Base-by-base conservation (phyloP, 2,113 vertebrate genomes). In the Mormyrus lacerda region DNA sequence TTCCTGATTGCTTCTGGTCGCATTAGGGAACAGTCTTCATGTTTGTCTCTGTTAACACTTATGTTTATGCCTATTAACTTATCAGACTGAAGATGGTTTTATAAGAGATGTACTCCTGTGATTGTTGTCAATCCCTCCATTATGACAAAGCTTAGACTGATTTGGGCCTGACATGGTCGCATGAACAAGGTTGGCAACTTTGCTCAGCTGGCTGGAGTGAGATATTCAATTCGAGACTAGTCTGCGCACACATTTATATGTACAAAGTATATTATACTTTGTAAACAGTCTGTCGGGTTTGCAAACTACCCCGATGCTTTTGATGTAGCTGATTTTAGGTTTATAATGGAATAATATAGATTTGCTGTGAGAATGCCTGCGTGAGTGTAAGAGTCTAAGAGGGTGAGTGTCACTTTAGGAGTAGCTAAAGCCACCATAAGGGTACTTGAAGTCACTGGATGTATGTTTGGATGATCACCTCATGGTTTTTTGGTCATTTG, bases 1-100 rank as follows among this genome's bases (percentile, higher is more conserved):
- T 90, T 31, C 35, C 39, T 83, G 58, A 53, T 55, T 90, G 48
- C 10, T 73, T 3, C n/a, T 44, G 65, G 89, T 90, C 61, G 4
- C 87, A 58, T 42, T 69, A 47, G 48, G 53, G 79, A 90, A 86
- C 69, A 61, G 45, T 48, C 35, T 24, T 45, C 31, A 27, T 87
- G 44, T 88, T 84, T 76, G 17, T 69, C 69, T 51, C 83, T 44
- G 27, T 79, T 51, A 3, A 76, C 55, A 87, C n/a, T 47, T 65
- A n/a, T n/a, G 39, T 87, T 82, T 48, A 24, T 47, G 53, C 35
- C 17, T 89, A 53, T 85, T 85, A 86, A 51, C 58, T 13, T 50
- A 53, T 87, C 35, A 87, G 50, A 55, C 35, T 5, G 50, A 53
- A 51, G n/a, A 51, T 31, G 47, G 3, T 19, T 31, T 55, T 35